Evolutionary conservation across 2,113 vertebrate genomes (phyloP).

Genomic region (Atrichornis clamosus): DNA sequence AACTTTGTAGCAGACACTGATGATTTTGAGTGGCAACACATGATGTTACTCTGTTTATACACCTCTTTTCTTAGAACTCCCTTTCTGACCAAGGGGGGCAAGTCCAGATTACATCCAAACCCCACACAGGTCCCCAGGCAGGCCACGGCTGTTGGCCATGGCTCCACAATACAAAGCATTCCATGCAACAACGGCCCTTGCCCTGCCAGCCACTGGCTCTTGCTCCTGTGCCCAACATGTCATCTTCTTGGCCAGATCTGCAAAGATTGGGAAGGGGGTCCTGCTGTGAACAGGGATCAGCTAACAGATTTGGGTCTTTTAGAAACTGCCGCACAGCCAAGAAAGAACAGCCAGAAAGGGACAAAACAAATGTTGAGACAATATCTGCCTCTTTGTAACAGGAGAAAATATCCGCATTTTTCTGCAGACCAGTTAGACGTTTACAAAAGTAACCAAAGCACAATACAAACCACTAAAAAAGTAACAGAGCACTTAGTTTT

Average conservation of each 20-base stretch:
- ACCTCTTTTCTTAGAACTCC: not conserved
- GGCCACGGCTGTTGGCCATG: not conserved
- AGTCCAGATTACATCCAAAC: not conserved
- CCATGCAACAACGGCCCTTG: not conserved
- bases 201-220: not conserved
- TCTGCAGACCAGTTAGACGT: not conserved
- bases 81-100: not conserved
- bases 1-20: not conserved
- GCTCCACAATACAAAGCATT: not conserved
- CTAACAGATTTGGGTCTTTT: not conserved
- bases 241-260: not conserved
- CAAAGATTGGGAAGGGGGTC: not conserved
- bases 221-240: not conserved
- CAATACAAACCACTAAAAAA: not conserved
- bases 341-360: not conserved
- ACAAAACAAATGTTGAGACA: not conserved
- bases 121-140: not conserved
- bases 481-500: not conserved
- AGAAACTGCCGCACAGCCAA: not conserved
- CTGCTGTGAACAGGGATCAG: not conserved
- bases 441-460: not conserved
- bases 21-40: not conserved
- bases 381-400: not conserved
- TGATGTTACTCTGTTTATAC: not conserved
- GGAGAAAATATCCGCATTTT: not conserved